Evolutionary conservation across 2,113 vertebrate genomes (phyloP), one percentile per base, ranked within the genome.

Genomic region (Notothenia rossii): DNA sequence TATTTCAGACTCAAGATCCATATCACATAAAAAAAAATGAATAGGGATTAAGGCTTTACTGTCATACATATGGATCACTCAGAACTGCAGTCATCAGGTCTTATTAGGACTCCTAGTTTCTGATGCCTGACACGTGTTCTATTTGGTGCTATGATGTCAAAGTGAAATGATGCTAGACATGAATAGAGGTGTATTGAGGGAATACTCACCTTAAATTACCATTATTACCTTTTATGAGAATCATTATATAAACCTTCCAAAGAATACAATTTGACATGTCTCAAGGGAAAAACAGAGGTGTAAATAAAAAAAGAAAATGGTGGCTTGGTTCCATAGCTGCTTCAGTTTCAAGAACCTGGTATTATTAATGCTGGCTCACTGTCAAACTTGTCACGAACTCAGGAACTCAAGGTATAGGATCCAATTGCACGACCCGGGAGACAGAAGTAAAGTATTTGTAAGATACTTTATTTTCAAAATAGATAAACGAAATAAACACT

Each of bases 61-160:
- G 75, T 83, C 61, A 62, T 75, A 74, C 77, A 85, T 76, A 86
- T 75, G 67, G 40, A 81, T 77, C 79, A 67, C 25, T 69, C 29
- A 74, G 46, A 72, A 48, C 36, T 62, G 51, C 56, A 83, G 36
- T 63, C 80, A 29, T 29, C 29, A 29, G 29, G 29, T 29, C 29
- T 29, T 29, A 29, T 29, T 29, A 29, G 29, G 29, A 29, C 29
- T 29, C 29, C 29, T 29, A 29, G 29, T 29, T 29, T 29, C 29
- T 29, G 29, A 29, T 29, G 29, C 29, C 3, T 29, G 29, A 40
- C 36, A 40, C 36, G 1, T 40, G 36, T 40, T 40, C 36, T 40
- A 40, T 40, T 63, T 40, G 4, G 69, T 64, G 7, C 36, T 61
- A 15, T 2, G 50, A 17, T 54, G 15, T 13, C 20, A 40, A 40